phyloP scores from a whole-genome alignment of 2,113 vertebrate genomes.

The Prochilodus magdalenae region DNA sequence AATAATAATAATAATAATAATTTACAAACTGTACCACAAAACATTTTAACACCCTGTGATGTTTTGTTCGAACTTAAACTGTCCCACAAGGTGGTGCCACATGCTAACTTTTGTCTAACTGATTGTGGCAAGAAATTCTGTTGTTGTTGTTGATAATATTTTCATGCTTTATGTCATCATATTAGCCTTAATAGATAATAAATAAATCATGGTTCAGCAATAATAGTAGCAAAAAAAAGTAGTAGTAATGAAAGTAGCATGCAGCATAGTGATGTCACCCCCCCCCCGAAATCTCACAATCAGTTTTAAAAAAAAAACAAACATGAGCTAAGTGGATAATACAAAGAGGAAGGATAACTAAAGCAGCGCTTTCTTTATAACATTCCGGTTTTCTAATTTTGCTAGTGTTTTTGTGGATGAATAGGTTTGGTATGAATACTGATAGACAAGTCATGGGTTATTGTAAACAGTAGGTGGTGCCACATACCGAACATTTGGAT shows the following conservation, averaged over 20 bases:
- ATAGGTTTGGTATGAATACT: not conserved
- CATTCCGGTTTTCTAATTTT: not conserved
- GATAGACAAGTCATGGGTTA: not conserved
- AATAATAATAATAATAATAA: not conserved
- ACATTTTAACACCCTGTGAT: not conserved
- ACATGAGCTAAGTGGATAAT: not conserved
- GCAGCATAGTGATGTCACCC: not conserved
- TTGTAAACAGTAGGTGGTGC: not conserved
- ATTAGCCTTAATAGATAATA: not conserved
- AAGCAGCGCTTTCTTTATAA: too few relatives aligned
- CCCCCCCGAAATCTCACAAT: not conserved
- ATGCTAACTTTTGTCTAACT: not conserved
- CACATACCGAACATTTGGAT: not conserved
- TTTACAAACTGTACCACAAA: not conserved
- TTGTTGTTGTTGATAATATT: not conserved
- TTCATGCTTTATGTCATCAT: not conserved
- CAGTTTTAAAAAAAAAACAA: too few relatives aligned
- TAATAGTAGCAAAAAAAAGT: not conserved
- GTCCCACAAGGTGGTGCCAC: conserved; percentile 27
- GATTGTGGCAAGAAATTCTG: not conserved
- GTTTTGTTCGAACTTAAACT: not conserved
- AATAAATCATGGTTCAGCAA: not conserved
- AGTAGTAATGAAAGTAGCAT: not conserved
- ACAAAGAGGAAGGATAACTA: not conserved
- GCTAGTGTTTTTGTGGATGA: not conserved